Percentiles rank a stretch among this genome's conserved stretches.
phyloP scores from a whole-genome alignment of 2,888 invertebrate species.

The Melitaea athalia region DNA sequence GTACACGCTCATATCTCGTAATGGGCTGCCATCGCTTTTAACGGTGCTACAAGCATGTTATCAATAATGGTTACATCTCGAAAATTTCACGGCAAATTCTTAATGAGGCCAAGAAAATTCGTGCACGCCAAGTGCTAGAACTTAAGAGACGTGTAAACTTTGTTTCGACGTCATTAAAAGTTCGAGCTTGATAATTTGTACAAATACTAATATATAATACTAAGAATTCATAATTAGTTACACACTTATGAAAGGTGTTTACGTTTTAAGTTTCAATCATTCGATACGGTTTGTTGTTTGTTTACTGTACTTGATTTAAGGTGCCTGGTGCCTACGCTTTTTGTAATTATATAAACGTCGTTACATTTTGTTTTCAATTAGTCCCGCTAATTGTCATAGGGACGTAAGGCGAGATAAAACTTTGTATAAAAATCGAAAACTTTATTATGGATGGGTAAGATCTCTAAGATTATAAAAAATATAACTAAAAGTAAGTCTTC shows the following conservation, averaged over 20 bases:
- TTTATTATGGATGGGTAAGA: too few species aligned
- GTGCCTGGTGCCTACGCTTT: too few species aligned
- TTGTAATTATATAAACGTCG: too few species aligned
- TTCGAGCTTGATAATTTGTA: conserved; percentile 75
- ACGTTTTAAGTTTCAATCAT: conserved; percentile 22
- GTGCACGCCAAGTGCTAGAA: conserved; percentile 64
- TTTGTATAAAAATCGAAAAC: too few species aligned
- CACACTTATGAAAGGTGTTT: conserved; percentile 56
- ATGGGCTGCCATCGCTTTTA: conserved; percentile 35
- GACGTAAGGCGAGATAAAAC: too few species aligned
- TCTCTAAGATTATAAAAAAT: too few species aligned
- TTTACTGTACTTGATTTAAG: not conserved
- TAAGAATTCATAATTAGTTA: conserved; percentile 57
- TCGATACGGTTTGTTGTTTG: conserved; percentile 5
- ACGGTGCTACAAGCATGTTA: conserved; percentile 49
- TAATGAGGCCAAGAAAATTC: conserved; percentile 78
- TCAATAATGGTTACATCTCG: conserved; percentile 69
- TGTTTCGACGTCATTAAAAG: conserved; percentile 79
- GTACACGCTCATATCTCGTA: conserved; percentile 30
- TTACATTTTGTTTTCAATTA: too few species aligned
- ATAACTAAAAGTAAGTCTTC: too few species aligned
- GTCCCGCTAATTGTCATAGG: too few species aligned
- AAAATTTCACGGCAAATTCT: conserved; percentile 69
- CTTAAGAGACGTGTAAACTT: conserved; percentile 77
- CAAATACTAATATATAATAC: conserved; percentile 57